These are phyloP conservation scores for Lamellibrachia luymesi DNA, from an alignment of 1,140 invertebrate species.

Conservation along the genomic window DNA sequence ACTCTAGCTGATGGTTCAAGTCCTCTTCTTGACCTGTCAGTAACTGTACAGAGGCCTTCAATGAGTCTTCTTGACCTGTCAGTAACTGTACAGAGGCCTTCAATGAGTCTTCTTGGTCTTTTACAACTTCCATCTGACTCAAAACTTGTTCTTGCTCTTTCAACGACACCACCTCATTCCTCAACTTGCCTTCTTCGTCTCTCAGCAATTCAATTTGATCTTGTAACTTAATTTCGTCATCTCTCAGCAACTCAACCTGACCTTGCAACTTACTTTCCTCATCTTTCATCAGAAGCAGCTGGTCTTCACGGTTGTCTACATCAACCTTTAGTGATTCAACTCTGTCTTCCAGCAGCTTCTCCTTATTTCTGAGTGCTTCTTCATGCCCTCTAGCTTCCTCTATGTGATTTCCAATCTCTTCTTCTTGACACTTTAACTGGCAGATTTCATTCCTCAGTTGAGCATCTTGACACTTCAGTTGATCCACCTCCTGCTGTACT, in stretches of 20 bases:
- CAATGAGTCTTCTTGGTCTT: neutral
- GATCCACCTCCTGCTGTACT: neutral
- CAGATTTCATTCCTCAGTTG: no score
- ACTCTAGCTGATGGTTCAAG: neutral
- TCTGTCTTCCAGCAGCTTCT: no score
- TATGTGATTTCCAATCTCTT: no score
- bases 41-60: neutral
- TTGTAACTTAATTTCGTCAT: no score
- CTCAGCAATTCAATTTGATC: no score
- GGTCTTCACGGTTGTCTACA: neutral
- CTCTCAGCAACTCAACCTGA: no score
- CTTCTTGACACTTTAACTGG: no score
- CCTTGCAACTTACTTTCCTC: neutral
- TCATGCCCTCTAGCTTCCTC: no score
- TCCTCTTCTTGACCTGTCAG: neutral
- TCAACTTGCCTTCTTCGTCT: no score
- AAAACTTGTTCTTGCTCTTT: neutral
- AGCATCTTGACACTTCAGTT: no score
- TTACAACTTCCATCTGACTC: neutral
- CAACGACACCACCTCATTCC: no score
- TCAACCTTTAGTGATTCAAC: neutral
- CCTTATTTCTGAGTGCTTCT: no score
- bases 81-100: neutral
- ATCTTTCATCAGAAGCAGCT: neutral
- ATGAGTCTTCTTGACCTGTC: neutral